phyloP scores from a whole-genome alignment of 2,113 vertebrate species.

The Corapipo altera region DNA sequence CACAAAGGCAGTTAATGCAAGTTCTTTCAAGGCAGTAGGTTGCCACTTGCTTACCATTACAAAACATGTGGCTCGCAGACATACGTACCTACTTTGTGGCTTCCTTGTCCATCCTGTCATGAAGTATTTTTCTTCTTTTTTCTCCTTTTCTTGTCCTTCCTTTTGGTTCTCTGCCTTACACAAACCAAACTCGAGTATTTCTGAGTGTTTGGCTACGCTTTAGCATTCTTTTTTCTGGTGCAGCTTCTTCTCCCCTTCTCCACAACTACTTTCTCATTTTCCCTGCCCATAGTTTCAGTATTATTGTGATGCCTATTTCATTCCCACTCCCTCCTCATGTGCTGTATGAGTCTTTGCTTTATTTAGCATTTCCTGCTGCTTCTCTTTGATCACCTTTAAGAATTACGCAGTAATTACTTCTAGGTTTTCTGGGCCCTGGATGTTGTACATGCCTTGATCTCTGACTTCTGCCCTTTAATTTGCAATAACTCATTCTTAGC shows the following conservation, averaged over 20 bases:
- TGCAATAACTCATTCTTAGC: constrained; percentile 40
- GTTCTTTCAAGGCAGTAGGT: not conserved
- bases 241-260: not conserved
- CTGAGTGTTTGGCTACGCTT: not conserved
- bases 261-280: not conserved
- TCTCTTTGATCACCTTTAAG: constrained; percentile 39
- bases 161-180: not conserved
- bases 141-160: not conserved
- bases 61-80: not conserved
- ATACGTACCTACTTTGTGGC: not conserved
- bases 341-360: not conserved
- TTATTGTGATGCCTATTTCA: not conserved
- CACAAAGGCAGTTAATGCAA: not conserved
- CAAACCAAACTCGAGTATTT: not conserved
- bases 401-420: not conserved
- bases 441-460: constrained; percentile 33
- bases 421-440: constrained; percentile 10
- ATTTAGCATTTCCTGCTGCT: constrained; percentile 20
- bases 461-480: constrained; percentile 51
- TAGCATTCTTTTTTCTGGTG: not conserved
- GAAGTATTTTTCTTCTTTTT: not conserved
- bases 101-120: not conserved
- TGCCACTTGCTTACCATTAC: not conserved
- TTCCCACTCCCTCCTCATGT: not conserved
- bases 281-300: not conserved